phyloP scores from a whole-genome alignment of 2,888 invertebrate genomes.

The Philonicus albiceps region DNA sequence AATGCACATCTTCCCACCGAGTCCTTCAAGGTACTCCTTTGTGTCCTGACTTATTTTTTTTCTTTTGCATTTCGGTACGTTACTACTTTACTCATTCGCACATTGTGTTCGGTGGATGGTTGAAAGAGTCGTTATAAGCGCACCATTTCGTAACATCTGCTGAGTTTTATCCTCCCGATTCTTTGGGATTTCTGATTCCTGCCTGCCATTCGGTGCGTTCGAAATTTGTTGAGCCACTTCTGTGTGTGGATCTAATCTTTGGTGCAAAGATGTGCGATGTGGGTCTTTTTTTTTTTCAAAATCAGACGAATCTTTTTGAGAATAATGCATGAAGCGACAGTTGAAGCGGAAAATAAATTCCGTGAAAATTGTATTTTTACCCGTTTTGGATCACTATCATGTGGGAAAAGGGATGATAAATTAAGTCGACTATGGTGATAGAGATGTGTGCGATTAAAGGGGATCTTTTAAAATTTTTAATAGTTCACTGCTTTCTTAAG shows the following conservation, averaged over 20 bases:
- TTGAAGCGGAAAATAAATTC: constrained; percentile 34
- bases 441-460: not conserved
- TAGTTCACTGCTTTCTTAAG: not conserved
- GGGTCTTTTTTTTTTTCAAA: not conserved
- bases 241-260: not conserved
- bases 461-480: not conserved
- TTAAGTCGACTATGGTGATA: not conserved
- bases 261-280: constrained; percentile 1
- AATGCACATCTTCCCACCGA: constrained; percentile 33
- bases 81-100: not conserved
- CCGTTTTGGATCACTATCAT: not conserved
- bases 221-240: not conserved
- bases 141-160: constrained; percentile 13
- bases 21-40: constrained; percentile 33
- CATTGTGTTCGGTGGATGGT: not conserved
- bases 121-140: not conserved
- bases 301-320: not conserved
- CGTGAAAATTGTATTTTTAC: constrained; percentile 25
- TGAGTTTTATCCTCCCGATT: constrained; percentile 1
- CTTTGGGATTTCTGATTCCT: constrained; percentile 5
- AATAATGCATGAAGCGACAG: constrained; percentile 28
- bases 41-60: constrained; percentile 8
- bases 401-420: not conserved
- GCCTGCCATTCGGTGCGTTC: not conserved
- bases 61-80: constrained; percentile 1